These are phyloP conservation scores for Coboldia fuscipes DNA, from an alignment of 1,140 invertebrate genomes.

Conservation along the genomic window DNA sequence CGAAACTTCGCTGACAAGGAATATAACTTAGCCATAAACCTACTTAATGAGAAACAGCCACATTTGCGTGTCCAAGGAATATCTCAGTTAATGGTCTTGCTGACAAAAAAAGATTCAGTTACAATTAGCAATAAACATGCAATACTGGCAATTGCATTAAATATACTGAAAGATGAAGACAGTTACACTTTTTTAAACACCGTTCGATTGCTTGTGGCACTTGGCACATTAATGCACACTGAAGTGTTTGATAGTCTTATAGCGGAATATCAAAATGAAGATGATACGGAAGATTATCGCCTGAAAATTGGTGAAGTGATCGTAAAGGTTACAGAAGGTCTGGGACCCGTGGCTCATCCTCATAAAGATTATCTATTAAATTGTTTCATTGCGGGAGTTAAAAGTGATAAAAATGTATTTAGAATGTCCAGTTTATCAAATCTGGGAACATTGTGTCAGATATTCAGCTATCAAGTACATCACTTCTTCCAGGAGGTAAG, in stretches of 20 bases:
- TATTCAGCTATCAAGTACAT: constrained; percentile 46
- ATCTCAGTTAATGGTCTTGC: constrained; percentile 11
- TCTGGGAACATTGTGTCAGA: constrained; percentile 52
- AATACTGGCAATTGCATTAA: constrained; percentile 13
- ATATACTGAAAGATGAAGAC: constrained; percentile 12
- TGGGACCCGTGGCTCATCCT: constrained; percentile 42
- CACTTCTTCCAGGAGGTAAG: constrained; percentile 42
- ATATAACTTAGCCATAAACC: constrained; percentile 10
- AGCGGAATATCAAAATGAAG: constrained; percentile 15
- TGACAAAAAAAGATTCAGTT: constrained; percentile 8
- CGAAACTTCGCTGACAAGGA: background rate
- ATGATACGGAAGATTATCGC: constrained; percentile 14
- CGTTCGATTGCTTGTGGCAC: constrained; percentile 12
- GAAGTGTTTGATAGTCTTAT: constrained; percentile 15
- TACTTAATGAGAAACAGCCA: constrained; percentile 11
- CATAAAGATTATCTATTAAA: constrained; percentile 45
- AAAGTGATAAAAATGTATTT: constrained; percentile 40
- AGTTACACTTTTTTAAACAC: constrained; percentile 19
- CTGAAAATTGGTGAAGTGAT: constrained; percentile 61
- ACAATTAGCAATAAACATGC: constrained; percentile 12
- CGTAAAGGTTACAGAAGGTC: constrained; percentile 35
- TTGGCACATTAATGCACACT: constrained; percentile 13
- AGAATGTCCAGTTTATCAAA: constrained; percentile 58
- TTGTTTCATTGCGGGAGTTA: constrained; percentile 36
- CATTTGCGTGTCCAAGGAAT: constrained; percentile 18